Evolutionary conservation across 2,888 invertebrate species (phyloP).

Genomic region (Luperina nickerlii): DNA sequence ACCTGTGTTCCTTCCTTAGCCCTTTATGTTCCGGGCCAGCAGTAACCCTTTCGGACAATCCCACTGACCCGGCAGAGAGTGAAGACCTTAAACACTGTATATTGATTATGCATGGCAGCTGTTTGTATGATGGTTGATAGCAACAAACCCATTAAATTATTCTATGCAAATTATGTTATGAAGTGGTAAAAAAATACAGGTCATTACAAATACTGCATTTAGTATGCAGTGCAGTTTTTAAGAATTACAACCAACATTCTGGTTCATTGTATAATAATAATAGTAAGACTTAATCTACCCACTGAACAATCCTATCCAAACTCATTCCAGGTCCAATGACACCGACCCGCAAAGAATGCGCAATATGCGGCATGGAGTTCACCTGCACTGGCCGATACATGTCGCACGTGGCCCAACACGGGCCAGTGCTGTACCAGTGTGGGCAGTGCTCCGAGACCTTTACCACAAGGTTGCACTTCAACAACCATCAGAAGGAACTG

Average conservation of each 20-base stretch:
- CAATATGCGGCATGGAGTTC: conserved; percentile 87
- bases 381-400: conserved; percentile 86
- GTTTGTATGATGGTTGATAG: neutral
- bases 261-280: neutral
- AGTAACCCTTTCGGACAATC: too few species aligned
- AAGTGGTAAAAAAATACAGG: neutral
- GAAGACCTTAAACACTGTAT: neutral
- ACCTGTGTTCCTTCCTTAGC: too few species aligned
- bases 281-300: neutral
- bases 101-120: neutral
- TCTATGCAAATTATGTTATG: neutral
- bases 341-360: conserved; percentile 82
- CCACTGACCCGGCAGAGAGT: too few species aligned
- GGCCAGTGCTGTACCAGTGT: conserved; percentile 91
- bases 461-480: conserved; percentile 86
- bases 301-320: neutral
- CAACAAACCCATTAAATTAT: neutral
- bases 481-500: conserved; percentile 90
- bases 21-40: too few species aligned
- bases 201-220: neutral
- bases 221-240: neutral
- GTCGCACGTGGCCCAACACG: conserved; percentile 91
- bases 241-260: neutral
- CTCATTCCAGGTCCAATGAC: conserved; percentile 79
- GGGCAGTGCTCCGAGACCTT: conserved; percentile 86